phyloP scores from a whole-genome alignment of 64 coral and sea anemone species.

The Dendronephthya gigantea region DNA sequence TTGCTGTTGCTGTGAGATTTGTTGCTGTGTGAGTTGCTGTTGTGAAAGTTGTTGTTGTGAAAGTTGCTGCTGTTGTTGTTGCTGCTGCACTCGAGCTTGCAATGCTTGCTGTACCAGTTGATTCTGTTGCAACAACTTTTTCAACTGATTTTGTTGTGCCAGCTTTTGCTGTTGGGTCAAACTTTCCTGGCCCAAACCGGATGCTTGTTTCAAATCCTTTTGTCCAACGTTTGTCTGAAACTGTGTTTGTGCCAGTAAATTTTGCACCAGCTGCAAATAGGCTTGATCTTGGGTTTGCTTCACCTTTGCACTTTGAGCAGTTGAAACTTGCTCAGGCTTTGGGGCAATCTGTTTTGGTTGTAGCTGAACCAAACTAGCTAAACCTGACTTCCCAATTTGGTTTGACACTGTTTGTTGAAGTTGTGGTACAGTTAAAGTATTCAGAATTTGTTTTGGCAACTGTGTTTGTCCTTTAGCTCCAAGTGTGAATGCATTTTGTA shows the following conservation, averaged over 20 bases:
- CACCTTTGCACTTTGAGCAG: background rate
- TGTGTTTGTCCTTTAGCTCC: background rate
- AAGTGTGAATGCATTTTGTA: background rate
- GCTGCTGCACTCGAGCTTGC: slow-evolving; percentile 24
- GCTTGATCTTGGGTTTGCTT: background rate
- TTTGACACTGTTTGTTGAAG: background rate
- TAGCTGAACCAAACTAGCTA: background rate
- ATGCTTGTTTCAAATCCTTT: background rate
- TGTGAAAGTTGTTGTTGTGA: slow-evolving; percentile 15
- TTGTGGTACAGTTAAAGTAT: background rate
- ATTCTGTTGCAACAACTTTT: background rate
- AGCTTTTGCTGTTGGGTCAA: background rate
- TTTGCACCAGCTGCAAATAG: background rate
- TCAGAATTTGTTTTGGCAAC: background rate
- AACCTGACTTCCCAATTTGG: background rate
- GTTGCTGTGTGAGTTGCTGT: background rate
- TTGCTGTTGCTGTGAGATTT: background rate
- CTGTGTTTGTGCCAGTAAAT: background rate
- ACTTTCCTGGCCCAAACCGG: background rate
- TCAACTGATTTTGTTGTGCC: background rate
- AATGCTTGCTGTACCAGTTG: slow-evolving; percentile 14
- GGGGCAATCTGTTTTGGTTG: background rate
- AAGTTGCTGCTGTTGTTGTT: slow-evolving; percentile 14
- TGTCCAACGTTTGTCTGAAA: background rate
- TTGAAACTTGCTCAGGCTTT: background rate